Base-by-base conservation (phyloP, 1,140 invertebrate genomes). In the Triops longicaudatus region DNA sequence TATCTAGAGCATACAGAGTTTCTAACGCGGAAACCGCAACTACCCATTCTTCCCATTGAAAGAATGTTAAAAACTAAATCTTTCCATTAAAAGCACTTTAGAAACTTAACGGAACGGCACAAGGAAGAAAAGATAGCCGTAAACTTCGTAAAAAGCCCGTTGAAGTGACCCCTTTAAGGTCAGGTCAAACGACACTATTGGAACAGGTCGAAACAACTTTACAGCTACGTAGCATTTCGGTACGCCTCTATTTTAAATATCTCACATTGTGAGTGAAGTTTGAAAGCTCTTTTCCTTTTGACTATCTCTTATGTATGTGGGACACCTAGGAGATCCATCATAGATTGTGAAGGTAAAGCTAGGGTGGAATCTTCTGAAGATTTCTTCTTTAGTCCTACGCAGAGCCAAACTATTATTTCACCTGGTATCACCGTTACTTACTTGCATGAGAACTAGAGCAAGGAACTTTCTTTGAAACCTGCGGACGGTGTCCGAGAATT, bases 11-110 rank as follows among this genome's bases (percentile, higher is more conserved):
- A 63, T 63, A 63, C 50, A 63, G 10, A 22, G 10, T 63, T 22
- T 22, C 50, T 63, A 63, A 63, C 22, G 50, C 50, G 50, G 50
- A 63, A 63, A 63, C 50, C 50, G 50, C 50, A 63, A 63, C 50
- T 63, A 63, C 6, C 14, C 22, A 63, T n/a, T 10, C 14, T 63
- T 63, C 50, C 50, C 50, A 63, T 22, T 14, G 50, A 63, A 63
- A 17, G 50, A 63, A 63, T 63, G 50, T 17, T 63, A 7, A 17
- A 5, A 22, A 63, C 10, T 63, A 63, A 1, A 63, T 63, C 50
- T 63, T 17, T 14, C 50, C 50, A 14, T 5, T n/a, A n/a, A 63
- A 63, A 22, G 17, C 50, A 63, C 14, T 17, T 17, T 63, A 63
- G 17, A 22, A n/a, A 14, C 14, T 17, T 63, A 63, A 63, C 50